Conservation (phyloP, 2,888 invertebrate genomes). For the Athalia cordata region DNA sequence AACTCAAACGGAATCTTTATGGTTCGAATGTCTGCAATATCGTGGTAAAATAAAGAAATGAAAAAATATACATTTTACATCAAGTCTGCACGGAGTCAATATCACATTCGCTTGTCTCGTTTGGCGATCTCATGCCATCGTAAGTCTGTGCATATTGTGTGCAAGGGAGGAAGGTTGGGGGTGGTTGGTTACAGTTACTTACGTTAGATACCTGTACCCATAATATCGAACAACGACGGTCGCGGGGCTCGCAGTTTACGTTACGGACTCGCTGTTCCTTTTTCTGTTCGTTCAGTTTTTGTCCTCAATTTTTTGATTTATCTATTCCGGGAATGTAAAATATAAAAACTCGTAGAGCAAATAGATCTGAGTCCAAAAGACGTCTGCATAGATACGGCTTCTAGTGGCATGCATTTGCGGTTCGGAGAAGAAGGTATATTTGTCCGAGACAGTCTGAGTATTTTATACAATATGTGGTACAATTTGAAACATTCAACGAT, state of each 20-base stretch:
- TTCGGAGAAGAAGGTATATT: too few relatives aligned
- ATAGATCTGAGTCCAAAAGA: neutral
- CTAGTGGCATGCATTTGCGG: neutral
- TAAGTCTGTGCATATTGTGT: neutral
- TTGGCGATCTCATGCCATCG: constrained; percentile 6
- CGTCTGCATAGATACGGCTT: neutral
- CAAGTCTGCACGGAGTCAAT: constrained; percentile 16
- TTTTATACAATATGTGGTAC: too few relatives aligned
- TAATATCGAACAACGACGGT: neutral
- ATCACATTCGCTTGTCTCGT: constrained; percentile 16
- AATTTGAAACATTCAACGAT: too few relatives aligned
- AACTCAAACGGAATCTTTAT: too few relatives aligned
- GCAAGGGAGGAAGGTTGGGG: neutral
- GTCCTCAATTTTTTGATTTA: neutral
- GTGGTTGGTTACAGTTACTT: neutral
- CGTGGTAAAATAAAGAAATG: neutral
- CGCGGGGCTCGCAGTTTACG: neutral
- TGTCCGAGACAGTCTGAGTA: too few relatives aligned
- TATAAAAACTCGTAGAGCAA: neutral
- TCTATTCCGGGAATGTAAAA: neutral
- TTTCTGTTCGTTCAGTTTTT: neutral
- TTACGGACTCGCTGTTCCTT: neutral
- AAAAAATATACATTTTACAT: neutral
- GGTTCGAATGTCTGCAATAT: neutral
- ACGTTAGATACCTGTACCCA: neutral